Conservation (phyloP, 2,113 vertebrate genomes). For the Lamprotornis superbus region DNA sequence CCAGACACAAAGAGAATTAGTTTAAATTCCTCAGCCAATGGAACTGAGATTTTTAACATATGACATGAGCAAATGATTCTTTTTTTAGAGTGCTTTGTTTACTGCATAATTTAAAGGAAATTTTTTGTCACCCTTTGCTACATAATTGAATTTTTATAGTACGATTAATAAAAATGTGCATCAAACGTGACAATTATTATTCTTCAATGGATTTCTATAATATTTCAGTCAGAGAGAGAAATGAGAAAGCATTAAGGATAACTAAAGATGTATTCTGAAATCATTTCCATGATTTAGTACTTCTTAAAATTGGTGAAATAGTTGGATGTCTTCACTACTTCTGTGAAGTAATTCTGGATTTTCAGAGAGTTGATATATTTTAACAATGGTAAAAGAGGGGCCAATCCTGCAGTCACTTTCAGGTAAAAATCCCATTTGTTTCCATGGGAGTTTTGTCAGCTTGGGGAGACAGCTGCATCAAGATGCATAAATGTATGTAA, state of each 20-base stretch:
- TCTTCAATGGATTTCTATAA: constrained; percentile 46
- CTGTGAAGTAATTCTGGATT: background rate
- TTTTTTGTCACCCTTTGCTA: constrained; percentile 28
- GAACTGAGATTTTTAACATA: background rate
- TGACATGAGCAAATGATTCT: background rate
- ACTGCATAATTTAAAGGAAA: constrained; percentile 56
- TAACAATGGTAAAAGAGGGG: background rate
- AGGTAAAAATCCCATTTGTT: constrained; percentile 36
- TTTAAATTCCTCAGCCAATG: background rate
- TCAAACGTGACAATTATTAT: constrained; percentile 52
- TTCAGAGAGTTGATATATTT: background rate
- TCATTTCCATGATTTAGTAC: background rate
- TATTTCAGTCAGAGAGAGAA: constrained; percentile 31
- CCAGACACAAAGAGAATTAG: background rate
- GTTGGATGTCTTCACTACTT: background rate
- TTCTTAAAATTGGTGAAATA: constrained; percentile 21
- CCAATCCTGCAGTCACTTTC: constrained; percentile 7
- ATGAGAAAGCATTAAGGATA: constrained; percentile 7
- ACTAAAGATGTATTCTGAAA: constrained; percentile 8
- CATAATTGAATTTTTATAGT: constrained; percentile 63
- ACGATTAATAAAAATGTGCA: constrained; percentile 51
- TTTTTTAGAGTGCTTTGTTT: constrained; percentile 21
- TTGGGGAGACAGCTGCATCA: background rate
- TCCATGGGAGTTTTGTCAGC: background rate
- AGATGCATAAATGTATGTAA: constrained; percentile 21